Evolutionary conservation across 2,797 vertebrate genomes (phyloP).

Genomic region (Darevskia mixta): DNA sequence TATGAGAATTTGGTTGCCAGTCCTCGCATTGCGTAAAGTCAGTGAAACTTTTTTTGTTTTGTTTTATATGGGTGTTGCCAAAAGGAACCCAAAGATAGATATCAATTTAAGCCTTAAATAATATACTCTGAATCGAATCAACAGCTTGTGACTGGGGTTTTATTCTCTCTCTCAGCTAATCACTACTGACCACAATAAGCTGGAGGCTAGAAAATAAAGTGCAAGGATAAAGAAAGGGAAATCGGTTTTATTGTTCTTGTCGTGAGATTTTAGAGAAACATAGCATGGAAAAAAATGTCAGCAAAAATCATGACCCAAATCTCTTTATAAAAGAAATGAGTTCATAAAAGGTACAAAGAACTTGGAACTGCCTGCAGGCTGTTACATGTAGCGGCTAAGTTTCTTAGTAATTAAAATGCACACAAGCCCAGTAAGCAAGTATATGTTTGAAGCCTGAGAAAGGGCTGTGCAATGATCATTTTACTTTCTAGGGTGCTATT

Average conservation of each 20-base stretch:
- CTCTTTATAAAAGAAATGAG: slow-evolving; percentile 36
- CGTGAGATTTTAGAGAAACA: slow-evolving; percentile 22
- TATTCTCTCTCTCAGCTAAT: slow-evolving; percentile 30
- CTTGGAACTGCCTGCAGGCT: slow-evolving; percentile 23
- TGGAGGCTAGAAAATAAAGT: slow-evolving; percentile 32
- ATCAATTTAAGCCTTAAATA: slow-evolving; percentile 1
- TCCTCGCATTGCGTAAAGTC: not conserved
- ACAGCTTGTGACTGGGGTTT: slow-evolving; percentile 12
- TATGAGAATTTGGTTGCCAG: not conserved
- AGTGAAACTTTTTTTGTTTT: not conserved
- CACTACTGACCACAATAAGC: slow-evolving; percentile 11
- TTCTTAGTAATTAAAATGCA: slow-evolving; percentile 44
- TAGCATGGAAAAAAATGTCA: slow-evolving; percentile 13
- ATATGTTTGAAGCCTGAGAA: slow-evolving; percentile 29
- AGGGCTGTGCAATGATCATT: not conserved
- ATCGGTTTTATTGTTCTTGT: slow-evolving; percentile 1
- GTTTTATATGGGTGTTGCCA: not conserved
- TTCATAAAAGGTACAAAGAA: slow-evolving; percentile 40
- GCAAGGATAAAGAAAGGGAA: slow-evolving; percentile 1
- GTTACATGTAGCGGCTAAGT: slow-evolving; percentile 3
- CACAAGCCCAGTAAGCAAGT: slow-evolving; percentile 21
- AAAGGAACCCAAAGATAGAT: slow-evolving; percentile 1
- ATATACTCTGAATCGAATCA: slow-evolving; percentile 6
- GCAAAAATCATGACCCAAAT: slow-evolving; percentile 28
- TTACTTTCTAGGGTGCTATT: not conserved